Evolutionary conservation across 2,797 vertebrate genomes (phyloP).

Genomic region (Gorsachius magnificus): DNA sequence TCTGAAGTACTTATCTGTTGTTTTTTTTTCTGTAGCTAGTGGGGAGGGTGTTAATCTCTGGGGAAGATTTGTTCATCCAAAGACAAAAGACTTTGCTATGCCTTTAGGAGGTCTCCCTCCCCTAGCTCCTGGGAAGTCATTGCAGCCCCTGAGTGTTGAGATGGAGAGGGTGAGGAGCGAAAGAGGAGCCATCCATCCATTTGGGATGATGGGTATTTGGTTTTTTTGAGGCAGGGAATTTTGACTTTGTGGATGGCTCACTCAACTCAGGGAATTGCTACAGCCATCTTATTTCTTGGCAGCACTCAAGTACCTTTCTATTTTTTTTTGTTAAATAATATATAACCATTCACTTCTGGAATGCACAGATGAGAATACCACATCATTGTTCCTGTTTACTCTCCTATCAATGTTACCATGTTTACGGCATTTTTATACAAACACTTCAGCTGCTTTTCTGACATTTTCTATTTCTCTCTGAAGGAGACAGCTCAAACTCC

Average conservation of each 20-base stretch:
- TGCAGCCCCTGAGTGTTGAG: fast-evolving
- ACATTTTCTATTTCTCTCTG: not conserved
- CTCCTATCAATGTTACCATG: not conserved
- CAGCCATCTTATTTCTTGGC: not conserved
- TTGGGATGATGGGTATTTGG: not conserved
- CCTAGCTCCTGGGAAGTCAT: fast-evolving
- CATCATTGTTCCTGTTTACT: not conserved
- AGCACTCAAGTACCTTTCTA: not conserved
- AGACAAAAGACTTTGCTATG: not conserved
- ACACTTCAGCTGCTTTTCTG: not conserved
- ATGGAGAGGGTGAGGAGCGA: not conserved
- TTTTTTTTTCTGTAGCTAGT: not conserved
- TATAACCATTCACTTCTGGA: not conserved
- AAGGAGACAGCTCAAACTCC: not conserved
- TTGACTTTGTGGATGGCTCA: not conserved
- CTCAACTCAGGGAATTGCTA: not conserved
- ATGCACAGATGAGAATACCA: not conserved
- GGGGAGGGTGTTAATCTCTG: not conserved
- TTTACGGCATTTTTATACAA: not conserved
- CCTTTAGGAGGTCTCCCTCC: not conserved
- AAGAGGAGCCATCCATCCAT: not conserved
- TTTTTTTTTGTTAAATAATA: not conserved
- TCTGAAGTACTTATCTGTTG: not conserved
- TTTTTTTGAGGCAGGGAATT: not conserved
- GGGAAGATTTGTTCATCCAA: not conserved